Base-by-base conservation (phyloP, 2,888 invertebrate genomes). In the Panopea generosa region DNA sequence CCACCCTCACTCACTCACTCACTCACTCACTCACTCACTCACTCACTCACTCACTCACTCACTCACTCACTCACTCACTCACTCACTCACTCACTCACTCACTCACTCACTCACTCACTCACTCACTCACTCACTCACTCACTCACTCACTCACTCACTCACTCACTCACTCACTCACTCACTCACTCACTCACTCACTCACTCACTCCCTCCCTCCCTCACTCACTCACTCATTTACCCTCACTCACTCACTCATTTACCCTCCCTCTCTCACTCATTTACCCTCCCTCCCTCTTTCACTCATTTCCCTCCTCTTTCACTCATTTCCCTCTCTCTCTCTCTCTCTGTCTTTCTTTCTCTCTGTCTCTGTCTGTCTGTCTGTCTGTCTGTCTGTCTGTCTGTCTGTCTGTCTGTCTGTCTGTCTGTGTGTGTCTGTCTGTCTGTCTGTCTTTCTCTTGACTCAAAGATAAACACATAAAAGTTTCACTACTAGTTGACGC, bases 1-100 rank as follows among this genome's bases (percentile, higher is more conserved):
- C n/a, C n/a, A n/a, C n/a, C n/a, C n/a, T n/a, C n/a, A n/a, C n/a
- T 63, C 66, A 47, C 47, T 26, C 43, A 38, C 40, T 56, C 38
- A 38, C 27, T 63, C 45, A 33, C 47, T 45, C n/a, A 49, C 57
- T 56, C 22, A 65, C 20, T 57, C 24, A 27, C 43, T 60, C 60
- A 61, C 26, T 59, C 26, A 57, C 62, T 50, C 27, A 57, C 59
- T 43, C 50, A 49, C 56, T 55, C 47, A 49, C 57, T 57, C n/a
- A n/a, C n/a, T n/a, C n/a, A n/a, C n/a, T n/a, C n/a, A n/a, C n/a
- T n/a, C 57, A 59, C 61, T 65, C 59, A 26, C 61, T 53, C 49
- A 20, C 47, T 49, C 16, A 11, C 45, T 29, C 27, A 3, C 27
- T 4, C 29, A n/a, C 22, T 20, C 14, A 38, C 14, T 18, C 24